Evolutionary conservation across 2,888 invertebrate genomes (phyloP).

Genomic region (Eupeodes latifasciatus): DNA sequence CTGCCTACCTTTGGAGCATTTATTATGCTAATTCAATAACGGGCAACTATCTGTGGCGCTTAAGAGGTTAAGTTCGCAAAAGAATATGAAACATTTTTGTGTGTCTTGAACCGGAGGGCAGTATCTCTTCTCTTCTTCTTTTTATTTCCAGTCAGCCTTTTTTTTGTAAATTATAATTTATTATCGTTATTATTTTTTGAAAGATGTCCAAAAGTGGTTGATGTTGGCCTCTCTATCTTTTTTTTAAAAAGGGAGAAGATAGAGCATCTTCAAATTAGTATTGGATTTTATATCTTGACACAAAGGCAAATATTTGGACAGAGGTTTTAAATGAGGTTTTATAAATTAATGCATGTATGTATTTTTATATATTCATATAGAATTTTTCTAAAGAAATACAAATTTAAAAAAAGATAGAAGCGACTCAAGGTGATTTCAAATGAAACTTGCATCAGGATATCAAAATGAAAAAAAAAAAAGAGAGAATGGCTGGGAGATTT

Average conservation of each 20-base stretch:
- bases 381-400: background rate
- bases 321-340: slow-evolving; percentile 58
- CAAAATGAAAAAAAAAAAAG: background rate
- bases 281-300: slow-evolving; percentile 69
- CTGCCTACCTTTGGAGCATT: slow-evolving; percentile 75
- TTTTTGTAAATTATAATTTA: slow-evolving; percentile 60
- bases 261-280: slow-evolving; percentile 61
- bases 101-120: slow-evolving; percentile 61
- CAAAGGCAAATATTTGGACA: slow-evolving; percentile 72
- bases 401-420: background rate
- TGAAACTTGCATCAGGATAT: slow-evolving; percentile 13
- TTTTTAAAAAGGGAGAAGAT: background rate
- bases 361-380: background rate
- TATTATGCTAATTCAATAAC: slow-evolving; percentile 77
- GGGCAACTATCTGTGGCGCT: slow-evolving; percentile 76
- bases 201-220: slow-evolving; percentile 65
- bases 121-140: slow-evolving; percentile 14
- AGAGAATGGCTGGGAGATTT: background rate
- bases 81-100: slow-evolving; percentile 66
- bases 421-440: slow-evolving; percentile 21
- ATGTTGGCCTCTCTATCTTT: background rate
- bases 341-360: background rate
- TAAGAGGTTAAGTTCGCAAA: slow-evolving; percentile 75
- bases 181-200: slow-evolving; percentile 74
- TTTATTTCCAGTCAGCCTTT: slow-evolving; percentile 30